Conservation (phyloP, 35 echinoderm and acorn worm species). For the Holothuria glaberrima region DNA sequence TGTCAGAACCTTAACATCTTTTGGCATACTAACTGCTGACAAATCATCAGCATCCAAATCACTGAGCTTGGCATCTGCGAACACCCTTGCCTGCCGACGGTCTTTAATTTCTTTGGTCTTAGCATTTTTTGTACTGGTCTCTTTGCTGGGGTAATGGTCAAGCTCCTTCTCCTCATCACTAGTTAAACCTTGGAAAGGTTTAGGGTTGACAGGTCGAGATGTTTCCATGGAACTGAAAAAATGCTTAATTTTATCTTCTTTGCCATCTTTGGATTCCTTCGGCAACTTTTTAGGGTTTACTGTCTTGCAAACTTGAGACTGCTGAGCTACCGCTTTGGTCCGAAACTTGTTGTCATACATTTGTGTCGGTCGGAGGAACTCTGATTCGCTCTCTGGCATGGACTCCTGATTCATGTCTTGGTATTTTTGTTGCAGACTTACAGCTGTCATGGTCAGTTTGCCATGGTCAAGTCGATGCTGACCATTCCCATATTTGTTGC, state of each 20-base stretch:
- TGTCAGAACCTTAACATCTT: conserved; percentile 46
- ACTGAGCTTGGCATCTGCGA: conserved; percentile 65
- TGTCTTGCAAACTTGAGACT: conserved; percentile 63
- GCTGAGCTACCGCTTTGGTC: conserved; percentile 94
- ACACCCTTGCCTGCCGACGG: conserved; percentile 72
- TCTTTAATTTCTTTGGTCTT: conserved; percentile 65
- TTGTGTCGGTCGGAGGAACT: conserved; percentile 87
- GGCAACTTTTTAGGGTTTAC: conserved; percentile 54
- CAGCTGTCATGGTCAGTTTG: conserved; percentile 76
- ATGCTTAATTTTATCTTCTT: conserved; percentile 86
- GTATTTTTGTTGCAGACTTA: conserved; percentile 85
- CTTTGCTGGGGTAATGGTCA: conserved; percentile 48
- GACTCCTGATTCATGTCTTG: conserved; percentile 81
- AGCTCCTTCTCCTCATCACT: conserved; percentile 66
- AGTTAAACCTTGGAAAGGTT: conserved; percentile 84
- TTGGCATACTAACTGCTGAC: conserved; percentile 31
- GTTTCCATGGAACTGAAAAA: conserved; percentile 72
- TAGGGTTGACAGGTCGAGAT: conserved; percentile 60
- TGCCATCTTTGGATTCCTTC: conserved; percentile 42
- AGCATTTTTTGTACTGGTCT: conserved; percentile 14
- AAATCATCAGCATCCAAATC: conserved; percentile 68
- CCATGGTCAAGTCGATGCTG: conserved; percentile 85
- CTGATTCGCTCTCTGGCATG: conserved; percentile 94
- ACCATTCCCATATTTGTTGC: conserved; percentile 46
- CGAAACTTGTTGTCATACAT: conserved; percentile 86